These are phyloP conservation scores for Acromyrmex echinatior DNA, from an alignment of 1,140 invertebrate species.

Conservation along the genomic window DNA sequence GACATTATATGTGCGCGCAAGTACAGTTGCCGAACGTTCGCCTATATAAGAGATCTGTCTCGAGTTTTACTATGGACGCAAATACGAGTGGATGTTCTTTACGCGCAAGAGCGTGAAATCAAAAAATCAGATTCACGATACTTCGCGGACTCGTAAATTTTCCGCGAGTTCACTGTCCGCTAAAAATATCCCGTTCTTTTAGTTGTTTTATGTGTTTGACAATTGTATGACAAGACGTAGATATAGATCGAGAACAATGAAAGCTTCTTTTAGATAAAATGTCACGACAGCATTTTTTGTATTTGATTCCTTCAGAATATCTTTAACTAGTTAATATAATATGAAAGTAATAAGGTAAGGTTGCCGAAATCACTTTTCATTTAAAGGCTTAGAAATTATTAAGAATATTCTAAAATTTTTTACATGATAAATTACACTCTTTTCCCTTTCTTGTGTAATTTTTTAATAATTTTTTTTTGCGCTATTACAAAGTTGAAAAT, in stretches of 20 bases:
- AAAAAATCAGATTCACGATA: conserved; percentile 58
- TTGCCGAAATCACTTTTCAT: too few species aligned
- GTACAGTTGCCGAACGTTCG: conserved; percentile 21
- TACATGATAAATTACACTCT: too few species aligned
- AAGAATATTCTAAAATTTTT: too few species aligned
- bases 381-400: too few species aligned
- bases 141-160: conserved; percentile 61
- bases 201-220: neutral
- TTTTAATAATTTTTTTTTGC: too few species aligned
- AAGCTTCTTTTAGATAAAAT: neutral
- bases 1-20: conserved; percentile 3
- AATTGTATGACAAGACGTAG: neutral
- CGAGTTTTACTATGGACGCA: conserved; percentile 4
- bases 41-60: conserved; percentile 32
- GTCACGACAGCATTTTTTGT: neutral
- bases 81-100: conserved; percentile 45
- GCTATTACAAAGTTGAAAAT: too few species aligned
- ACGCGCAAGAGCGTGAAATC: conserved; percentile 53
- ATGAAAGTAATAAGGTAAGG: neutral
- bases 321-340: neutral
- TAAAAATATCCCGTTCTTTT: conserved; percentile 41
- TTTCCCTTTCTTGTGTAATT: too few species aligned
- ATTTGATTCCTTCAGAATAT: neutral
- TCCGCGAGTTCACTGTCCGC: conserved; percentile 17
- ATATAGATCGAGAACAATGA: conserved; percentile 6